Evolutionary conservation across 1,140 invertebrate species (phyloP).

Genomic region (Diorhabda carinulata): DNA sequence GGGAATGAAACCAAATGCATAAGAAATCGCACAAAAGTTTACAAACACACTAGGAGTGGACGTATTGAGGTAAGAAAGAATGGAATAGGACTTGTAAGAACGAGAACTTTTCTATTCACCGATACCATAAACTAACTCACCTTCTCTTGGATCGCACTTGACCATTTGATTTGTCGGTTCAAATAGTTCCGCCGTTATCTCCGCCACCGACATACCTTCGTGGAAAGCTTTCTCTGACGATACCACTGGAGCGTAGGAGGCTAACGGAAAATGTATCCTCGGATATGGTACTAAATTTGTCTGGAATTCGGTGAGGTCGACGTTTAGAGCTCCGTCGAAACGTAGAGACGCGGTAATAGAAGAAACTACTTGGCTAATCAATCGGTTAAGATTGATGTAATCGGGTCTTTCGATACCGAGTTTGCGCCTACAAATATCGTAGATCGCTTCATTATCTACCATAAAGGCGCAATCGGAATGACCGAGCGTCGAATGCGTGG

Average conservation of each 20-base stretch:
- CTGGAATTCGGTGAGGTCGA: constrained; percentile 79
- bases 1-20: too few species aligned
- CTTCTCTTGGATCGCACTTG: constrained; percentile 80
- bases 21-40: too few species aligned
- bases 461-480: constrained; percentile 64
- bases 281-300: constrained; percentile 66
- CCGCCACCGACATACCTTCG: constrained; percentile 56
- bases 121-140: not conserved
- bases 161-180: constrained; percentile 67
- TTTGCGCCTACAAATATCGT: constrained; percentile 64
- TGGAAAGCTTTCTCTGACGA: constrained; percentile 63
- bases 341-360: constrained; percentile 72
- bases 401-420: constrained; percentile 60
- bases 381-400: constrained; percentile 60
- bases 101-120: too few species aligned
- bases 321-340: constrained; percentile 72
- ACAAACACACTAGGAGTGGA: too few species aligned
- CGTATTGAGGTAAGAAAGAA: too few species aligned
- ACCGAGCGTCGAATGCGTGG: constrained; percentile 59
- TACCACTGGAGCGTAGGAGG: constrained; percentile 64
- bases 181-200: constrained; percentile 49
- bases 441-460: constrained; percentile 69
- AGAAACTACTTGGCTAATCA: constrained; percentile 69
- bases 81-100: too few species aligned
- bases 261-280: constrained; percentile 66